A percentile compares a stretch with the other conserved stretches of the same genome.
Evolutionary conservation across 2,888 invertebrate genomes (phyloP).

Genomic region (Limulus polyphemus): DNA sequence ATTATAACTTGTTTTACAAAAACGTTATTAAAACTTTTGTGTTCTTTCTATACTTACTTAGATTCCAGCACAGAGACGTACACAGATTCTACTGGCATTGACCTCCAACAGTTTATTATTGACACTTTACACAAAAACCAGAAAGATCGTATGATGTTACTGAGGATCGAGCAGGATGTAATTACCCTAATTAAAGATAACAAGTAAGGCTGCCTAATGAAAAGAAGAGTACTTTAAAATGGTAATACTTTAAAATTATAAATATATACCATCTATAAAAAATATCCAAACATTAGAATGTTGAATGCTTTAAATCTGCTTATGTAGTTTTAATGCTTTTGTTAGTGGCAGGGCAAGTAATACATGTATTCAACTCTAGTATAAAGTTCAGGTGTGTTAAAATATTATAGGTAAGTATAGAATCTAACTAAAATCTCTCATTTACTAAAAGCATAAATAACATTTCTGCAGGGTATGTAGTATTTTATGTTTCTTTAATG

Average conservation of each 20-base stretch:
- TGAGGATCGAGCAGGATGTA: conserved; percentile 78
- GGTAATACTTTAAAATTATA: conserved; percentile 1
- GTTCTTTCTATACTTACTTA: conserved; percentile 33
- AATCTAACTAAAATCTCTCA: too few relatives aligned
- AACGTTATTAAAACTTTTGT: neutral
- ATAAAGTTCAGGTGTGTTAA: too few relatives aligned
- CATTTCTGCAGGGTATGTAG: too few relatives aligned
- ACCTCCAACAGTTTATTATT: conserved; percentile 73
- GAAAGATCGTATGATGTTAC: conserved; percentile 68
- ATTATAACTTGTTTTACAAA: too few relatives aligned
- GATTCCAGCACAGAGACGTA: conserved; percentile 60
- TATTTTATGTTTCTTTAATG: too few relatives aligned
- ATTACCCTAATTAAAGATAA: conserved; percentile 67
- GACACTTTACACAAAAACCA: conserved; percentile 81
- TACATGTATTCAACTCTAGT: too few relatives aligned
- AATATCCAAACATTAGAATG: too few relatives aligned
- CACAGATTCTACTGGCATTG: conserved; percentile 59
- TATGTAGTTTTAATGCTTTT: too few relatives aligned
- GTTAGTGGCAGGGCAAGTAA: too few relatives aligned
- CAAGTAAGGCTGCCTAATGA: conserved; percentile 45
- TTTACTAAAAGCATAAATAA: too few relatives aligned
- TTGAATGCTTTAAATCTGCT: too few relatives aligned
- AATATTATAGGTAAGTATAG: too few relatives aligned
- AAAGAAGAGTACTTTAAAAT: conserved; percentile 2
- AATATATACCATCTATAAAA: neutral